Base-by-base conservation (phyloP, 2,888 invertebrate genomes). In the Drosophila quinaria region DNA sequence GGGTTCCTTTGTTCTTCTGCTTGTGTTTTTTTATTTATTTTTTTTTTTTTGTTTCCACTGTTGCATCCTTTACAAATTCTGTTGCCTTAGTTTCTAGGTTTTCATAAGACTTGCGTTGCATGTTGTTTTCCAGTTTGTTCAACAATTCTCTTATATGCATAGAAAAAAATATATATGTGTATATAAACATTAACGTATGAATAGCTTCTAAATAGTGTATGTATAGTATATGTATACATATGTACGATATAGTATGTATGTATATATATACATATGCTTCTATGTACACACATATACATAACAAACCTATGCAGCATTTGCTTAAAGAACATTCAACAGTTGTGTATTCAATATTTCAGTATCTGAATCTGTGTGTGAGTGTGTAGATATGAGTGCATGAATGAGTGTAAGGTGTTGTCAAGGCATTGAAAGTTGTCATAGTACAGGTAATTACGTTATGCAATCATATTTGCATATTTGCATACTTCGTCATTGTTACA, bases 81-180 rank as follows among this genome's bases (percentile, higher is more conserved):
- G 73, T 87, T 80, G 80, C 87, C 91, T 90, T 92, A 91, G 85
- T 86, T 90, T 81, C 92, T 92, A 92, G 80, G 89, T 90, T 78
- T 91, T 92, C 92, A 92, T 92, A 92, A 92, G 92, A 92, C 92
- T 90, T 92, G 92, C 92, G 92, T 92, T 92, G 91, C 92, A 91
- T 90, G 78, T 78, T 69, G 81, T 87, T 75, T 83, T 86, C 88
- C 81, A 83, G 85, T 82, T 80, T 85, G 70, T 82, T 84, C 76
- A 83, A 81, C 74, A 78, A 78, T 86, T 77, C 61, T 63, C 80
- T 71, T 81, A 70, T 74, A 80, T 74, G 71, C 76, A 61, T 82
- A 75, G 70, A 83, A 78, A 87, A 85, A 85, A 79, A 81, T 72
- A 81, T 76, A 81, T 79, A 51, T 72, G 19, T 51, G 59, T 50